Evolutionary conservation across 1,140 invertebrate species (phyloP).

Genomic region (Drosophila saltans): DNA sequence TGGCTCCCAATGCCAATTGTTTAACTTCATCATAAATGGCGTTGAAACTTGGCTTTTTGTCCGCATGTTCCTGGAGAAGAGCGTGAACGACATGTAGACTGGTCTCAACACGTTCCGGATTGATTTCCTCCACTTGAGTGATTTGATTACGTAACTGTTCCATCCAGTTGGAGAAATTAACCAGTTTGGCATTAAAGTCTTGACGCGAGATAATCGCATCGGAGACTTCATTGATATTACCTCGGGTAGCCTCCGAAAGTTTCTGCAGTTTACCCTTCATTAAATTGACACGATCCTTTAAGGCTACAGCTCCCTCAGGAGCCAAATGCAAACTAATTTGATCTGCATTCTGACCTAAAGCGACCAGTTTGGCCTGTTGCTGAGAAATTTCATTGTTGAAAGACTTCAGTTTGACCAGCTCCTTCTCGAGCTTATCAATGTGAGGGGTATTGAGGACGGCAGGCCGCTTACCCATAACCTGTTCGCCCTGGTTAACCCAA

Average conservation of each 20-base stretch:
- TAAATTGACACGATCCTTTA: slow-evolving; percentile 89
- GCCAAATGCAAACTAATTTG: slow-evolving; percentile 89
- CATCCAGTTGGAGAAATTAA: slow-evolving; percentile 93
- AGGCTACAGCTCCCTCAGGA: slow-evolving; percentile 88
- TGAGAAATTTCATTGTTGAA: slow-evolving; percentile 92
- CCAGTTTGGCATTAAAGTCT: slow-evolving; percentile 92
- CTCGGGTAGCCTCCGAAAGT: slow-evolving; percentile 89
- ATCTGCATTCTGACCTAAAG: slow-evolving; percentile 91
- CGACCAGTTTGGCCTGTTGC: slow-evolving; percentile 91
- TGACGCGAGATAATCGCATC: slow-evolving; percentile 91
- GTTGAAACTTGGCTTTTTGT: slow-evolving; percentile 89
- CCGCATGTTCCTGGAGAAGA: slow-evolving; percentile 91
- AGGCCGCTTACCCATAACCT: slow-evolving; percentile 85
- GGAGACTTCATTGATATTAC: slow-evolving; percentile 90
- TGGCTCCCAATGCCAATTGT: slow-evolving; percentile 87
- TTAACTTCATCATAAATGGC: slow-evolving; percentile 93
- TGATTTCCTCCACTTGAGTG: slow-evolving; percentile 91
- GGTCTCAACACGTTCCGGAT: slow-evolving; percentile 90
- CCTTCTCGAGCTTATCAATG: slow-evolving; percentile 88
- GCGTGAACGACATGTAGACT: slow-evolving; percentile 91
- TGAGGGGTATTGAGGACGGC: slow-evolving; percentile 87
- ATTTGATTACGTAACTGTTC: slow-evolving; percentile 89
- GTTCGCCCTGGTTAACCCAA: slow-evolving; percentile 89
- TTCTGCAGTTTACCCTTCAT: slow-evolving; percentile 89
- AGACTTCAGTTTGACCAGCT: slow-evolving; percentile 88